These are phyloP conservation scores for Allolobophora icterica DNA, from an alignment of 2,888 invertebrate genomes.

Conservation along the genomic window DNA sequence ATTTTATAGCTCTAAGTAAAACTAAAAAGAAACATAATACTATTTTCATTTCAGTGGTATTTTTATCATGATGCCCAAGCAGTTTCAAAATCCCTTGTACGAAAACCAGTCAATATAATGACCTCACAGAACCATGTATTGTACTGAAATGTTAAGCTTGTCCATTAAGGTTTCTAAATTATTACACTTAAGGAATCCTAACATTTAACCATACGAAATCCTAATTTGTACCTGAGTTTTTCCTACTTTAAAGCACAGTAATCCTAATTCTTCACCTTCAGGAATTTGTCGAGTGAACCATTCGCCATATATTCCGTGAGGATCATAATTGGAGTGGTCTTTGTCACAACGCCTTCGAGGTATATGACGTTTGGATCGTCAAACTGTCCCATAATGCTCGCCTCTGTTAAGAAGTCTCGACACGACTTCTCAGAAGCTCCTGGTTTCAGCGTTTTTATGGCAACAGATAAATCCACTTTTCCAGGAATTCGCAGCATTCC, in stretches of 20 bases:
- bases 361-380: conserved; percentile 99
- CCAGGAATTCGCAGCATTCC: conserved; percentile 88
- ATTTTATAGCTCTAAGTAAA: background rate
- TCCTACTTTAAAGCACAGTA: background rate
- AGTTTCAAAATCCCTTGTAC: background rate
- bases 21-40: background rate
- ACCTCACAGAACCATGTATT: background rate
- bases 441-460: conserved; percentile 91
- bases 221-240: too few species aligned
- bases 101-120: background rate
- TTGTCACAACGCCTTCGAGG: conserved; percentile 95
- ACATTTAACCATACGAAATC: background rate
- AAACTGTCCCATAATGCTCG: conserved; percentile 99
- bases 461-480: conserved; percentile 71
- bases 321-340: conserved; percentile 94
- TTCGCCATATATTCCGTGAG: conserved; percentile 99
- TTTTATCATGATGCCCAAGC: background rate
- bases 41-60: background rate
- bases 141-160: background rate
- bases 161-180: background rate
- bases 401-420: conserved; percentile 96
- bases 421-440: conserved; percentile 88
- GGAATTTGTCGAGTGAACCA: conserved; percentile 94
- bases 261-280: conserved; percentile 70
- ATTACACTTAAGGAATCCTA: background rate